These are phyloP conservation scores for Leiothrix lutea DNA, from an alignment of 2,113 vertebrate genomes.

Conservation along the genomic window DNA sequence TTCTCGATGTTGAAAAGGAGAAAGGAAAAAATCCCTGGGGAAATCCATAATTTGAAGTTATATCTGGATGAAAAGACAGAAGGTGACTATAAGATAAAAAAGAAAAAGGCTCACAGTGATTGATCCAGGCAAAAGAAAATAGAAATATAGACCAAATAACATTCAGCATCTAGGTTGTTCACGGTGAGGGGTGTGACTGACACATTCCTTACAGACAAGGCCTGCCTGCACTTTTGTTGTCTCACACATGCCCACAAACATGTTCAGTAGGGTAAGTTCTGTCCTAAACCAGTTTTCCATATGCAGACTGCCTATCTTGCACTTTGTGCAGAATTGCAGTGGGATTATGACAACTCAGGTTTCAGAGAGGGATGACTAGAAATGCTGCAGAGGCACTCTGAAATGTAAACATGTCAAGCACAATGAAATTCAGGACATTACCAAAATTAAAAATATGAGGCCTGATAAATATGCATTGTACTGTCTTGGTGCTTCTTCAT, in stretches of 20 bases:
- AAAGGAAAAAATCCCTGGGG: not conserved
- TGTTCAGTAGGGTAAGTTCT: not conserved
- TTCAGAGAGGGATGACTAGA: not conserved
- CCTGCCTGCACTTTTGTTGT: not conserved
- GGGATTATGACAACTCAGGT: not conserved
- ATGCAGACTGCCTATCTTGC: not conserved
- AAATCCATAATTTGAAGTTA: conserved; percentile 11
- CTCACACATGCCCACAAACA: not conserved
- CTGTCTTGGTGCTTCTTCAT: not conserved
- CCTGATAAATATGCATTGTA: not conserved
- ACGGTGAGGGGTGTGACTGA: not conserved
- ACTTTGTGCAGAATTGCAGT: not conserved
- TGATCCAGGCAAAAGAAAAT: not conserved
- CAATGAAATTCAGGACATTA: not conserved
- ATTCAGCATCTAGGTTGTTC: not conserved
- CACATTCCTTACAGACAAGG: not conserved
- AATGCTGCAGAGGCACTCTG: not conserved
- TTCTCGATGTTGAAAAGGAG: not conserved
- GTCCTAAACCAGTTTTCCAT: not conserved
- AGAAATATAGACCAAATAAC: not conserved
- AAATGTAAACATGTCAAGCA: not conserved
- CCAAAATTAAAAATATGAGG: not conserved
- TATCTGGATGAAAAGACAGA: conserved; percentile 7
- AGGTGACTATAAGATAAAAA: not conserved
- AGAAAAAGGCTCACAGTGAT: not conserved